These are phyloP conservation scores for Coracopsis vasa DNA, from an alignment of 2,113 vertebrate species.

Conservation along the genomic window DNA sequence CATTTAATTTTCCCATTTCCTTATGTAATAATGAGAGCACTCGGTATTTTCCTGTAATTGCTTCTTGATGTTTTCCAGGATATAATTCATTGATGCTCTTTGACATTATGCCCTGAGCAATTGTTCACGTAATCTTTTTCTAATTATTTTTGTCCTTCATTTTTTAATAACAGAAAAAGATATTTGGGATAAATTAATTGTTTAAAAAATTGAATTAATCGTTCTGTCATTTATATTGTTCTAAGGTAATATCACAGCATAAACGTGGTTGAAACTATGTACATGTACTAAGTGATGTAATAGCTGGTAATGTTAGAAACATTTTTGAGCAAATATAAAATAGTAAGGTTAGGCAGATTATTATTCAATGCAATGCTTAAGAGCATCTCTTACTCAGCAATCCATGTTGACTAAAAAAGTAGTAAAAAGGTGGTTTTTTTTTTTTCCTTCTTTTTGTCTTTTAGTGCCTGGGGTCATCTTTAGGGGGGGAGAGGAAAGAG, in stretches of 20 bases:
- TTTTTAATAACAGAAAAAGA: background rate
- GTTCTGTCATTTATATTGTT: background rate
- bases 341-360: background rate
- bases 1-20: background rate
- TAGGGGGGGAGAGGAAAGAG: background rate
- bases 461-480: background rate
- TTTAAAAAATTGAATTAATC: background rate
- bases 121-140: background rate
- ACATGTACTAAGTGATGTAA: background rate
- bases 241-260: background rate
- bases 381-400: background rate
- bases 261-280: background rate
- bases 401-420: background rate
- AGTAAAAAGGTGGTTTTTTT: background rate
- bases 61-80: background rate
- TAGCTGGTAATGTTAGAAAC: background rate
- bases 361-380: background rate
- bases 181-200: background rate
- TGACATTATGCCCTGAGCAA: background rate
- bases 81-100: background rate
- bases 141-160: background rate
- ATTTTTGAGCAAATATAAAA: background rate
- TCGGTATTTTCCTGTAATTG: background rate
- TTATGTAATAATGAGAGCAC: background rate
- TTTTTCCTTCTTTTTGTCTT: background rate